These are phyloP conservation scores for Ophion obscuratus DNA, from an alignment of 2,888 invertebrate genomes.

Conservation along the genomic window DNA sequence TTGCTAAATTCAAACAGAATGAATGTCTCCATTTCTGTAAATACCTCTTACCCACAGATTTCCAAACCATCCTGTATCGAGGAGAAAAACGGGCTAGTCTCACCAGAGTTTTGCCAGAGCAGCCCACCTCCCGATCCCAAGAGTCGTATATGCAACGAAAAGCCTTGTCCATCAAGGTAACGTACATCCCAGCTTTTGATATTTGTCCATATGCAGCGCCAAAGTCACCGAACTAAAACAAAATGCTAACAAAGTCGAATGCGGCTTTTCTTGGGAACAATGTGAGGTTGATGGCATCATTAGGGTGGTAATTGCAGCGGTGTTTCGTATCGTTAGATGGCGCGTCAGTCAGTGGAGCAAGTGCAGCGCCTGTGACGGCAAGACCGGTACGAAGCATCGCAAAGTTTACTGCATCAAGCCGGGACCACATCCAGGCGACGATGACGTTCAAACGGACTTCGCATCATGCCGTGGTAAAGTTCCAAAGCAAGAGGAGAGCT, in stretches of 20 bases:
- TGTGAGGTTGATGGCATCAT: neutral
- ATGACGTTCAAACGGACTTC: conserved; percentile 81
- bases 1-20: neutral
- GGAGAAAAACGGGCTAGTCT: conserved; percentile 86
- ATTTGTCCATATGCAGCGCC: neutral
- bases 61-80: conserved; percentile 86
- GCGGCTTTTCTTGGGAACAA: neutral
- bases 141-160: conserved; percentile 84
- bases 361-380: conserved; percentile 86
- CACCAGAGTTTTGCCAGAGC: conserved; percentile 84
- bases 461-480: conserved; percentile 75
- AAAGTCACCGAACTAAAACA: neutral
- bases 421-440: conserved; percentile 82
- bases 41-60: conserved; percentile 62
- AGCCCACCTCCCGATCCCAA: conserved; percentile 82
- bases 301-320: neutral
- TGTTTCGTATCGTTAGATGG: conserved; percentile 84
- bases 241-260: neutral
- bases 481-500: conserved; percentile 74
- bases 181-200: neutral
- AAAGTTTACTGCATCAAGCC: conserved; percentile 85
- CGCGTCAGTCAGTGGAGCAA: conserved; percentile 88
- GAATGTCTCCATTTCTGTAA: neutral
- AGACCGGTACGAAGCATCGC: conserved; percentile 83
- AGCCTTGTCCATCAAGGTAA: conserved; percentile 85